Evolutionary conservation across 2,888 invertebrate genomes (phyloP).

Genomic region (Athetis lepigone): DNA sequence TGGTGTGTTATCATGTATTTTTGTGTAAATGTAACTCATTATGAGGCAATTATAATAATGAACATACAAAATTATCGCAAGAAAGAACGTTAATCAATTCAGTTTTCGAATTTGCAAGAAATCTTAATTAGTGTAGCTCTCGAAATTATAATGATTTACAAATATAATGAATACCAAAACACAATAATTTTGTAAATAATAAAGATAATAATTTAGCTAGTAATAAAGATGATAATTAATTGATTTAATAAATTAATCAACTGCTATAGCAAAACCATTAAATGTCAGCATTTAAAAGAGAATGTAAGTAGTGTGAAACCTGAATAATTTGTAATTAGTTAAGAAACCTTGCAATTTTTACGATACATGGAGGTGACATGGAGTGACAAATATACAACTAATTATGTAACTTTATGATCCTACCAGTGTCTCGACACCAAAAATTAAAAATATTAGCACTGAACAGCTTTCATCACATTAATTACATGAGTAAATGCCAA

Average conservation of each 20-base stretch:
- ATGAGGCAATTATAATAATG: too few relatives aligned
- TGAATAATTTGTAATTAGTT: constrained; percentile 4
- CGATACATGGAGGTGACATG: constrained; percentile 8
- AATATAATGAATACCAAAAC: too few relatives aligned
- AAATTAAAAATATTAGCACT: constrained; percentile 41
- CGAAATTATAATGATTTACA: too few relatives aligned
- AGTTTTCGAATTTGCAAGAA: too few relatives aligned
- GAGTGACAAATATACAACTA: constrained; percentile 1
- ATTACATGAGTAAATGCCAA: constrained; percentile 51
- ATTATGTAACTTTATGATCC: constrained; percentile 33
- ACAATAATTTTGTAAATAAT: too few relatives aligned
- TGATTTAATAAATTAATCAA: not conserved
- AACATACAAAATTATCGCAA: too few relatives aligned
- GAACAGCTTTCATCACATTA: constrained; percentile 48
- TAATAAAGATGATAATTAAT: too few relatives aligned
- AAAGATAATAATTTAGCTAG: too few relatives aligned
- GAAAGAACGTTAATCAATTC: too few relatives aligned
- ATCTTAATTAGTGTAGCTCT: too few relatives aligned
- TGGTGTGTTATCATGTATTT: too few relatives aligned
- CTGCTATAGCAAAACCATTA: not conserved
- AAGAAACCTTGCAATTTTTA: not conserved
- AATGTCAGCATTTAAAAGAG: not conserved
- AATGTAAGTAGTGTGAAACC: not conserved
- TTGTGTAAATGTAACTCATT: too few relatives aligned
- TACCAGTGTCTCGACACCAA: constrained; percentile 25